phyloP scores from a whole-genome alignment of 2,113 vertebrate genomes.

The Orycteropus afer region DNA sequence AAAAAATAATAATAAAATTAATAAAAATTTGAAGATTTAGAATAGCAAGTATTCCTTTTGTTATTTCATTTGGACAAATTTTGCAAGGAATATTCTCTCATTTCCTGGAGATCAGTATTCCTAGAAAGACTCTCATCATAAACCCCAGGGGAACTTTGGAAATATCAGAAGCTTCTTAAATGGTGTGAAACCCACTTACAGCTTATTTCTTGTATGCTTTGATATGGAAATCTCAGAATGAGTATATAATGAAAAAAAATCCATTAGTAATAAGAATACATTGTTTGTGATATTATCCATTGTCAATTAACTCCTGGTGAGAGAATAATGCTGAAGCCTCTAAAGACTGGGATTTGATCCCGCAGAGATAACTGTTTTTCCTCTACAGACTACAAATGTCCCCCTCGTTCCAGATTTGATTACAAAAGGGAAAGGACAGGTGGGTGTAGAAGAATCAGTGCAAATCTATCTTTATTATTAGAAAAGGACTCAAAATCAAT shows the following conservation, averaged over 20 bases:
- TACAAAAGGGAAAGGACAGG: not conserved
- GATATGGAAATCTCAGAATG: slow-evolving; percentile 65
- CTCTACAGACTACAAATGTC: not conserved
- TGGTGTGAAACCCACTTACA: slow-evolving; percentile 65
- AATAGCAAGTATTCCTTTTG: slow-evolving; percentile 22
- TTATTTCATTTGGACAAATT: slow-evolving; percentile 63
- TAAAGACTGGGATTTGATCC: not conserved
- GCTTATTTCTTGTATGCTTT: slow-evolving; percentile 67
- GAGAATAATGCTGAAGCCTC: not conserved
- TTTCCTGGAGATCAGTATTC: slow-evolving; percentile 66
- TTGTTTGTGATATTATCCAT: slow-evolving; percentile 54
- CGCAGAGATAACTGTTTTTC: not conserved
- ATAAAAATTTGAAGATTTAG: slow-evolving; percentile 37
- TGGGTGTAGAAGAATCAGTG: not conserved
- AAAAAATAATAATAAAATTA: too few relatives aligned
- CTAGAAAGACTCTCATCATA: slow-evolving; percentile 59
- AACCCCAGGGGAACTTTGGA: slow-evolving; percentile 65
- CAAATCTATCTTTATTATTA: not conserved
- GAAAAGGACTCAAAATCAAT: slow-evolving; percentile 27
- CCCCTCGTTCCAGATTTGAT: not conserved
- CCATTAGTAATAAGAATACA: slow-evolving; percentile 7
- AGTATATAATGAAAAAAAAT: not conserved
- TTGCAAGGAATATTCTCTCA: slow-evolving; percentile 48
- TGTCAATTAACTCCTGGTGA: slow-evolving; percentile 41
- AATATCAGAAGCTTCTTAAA: slow-evolving; percentile 75